Base-by-base conservation (phyloP, 2,113 vertebrate genomes). In the Aegithalos caudatus region DNA sequence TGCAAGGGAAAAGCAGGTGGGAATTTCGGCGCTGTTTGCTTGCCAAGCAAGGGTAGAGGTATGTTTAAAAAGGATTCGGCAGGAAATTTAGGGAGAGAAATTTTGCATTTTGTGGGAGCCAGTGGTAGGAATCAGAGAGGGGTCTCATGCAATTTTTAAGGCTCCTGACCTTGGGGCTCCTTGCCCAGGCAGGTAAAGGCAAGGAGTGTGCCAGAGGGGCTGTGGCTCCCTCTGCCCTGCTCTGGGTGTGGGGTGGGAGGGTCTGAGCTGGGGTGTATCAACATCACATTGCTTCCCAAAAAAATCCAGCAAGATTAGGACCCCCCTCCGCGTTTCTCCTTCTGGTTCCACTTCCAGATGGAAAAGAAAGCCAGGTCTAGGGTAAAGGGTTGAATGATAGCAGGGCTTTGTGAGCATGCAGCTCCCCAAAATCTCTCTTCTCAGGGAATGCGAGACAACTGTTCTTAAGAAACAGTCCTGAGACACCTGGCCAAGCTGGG, bases 401-500 rank as follows among this genome's bases (percentile, higher is more conserved):
- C 54, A 86, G 48, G 21, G 33, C 40, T 84, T n/a, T 11, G 4
- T 44, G 70, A 73, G 40, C 65, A 33, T 22, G n/a, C 50, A 61
- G 54, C 16, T 83, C 67, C 88, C 24, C 28, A 66, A 28, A 44
- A 91, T 7, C 14, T 38, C 25, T 50, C 20, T 70, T 80, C 58
- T 45, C 6, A 29, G 53, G 37, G 61, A 88, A 64, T 20, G n/a
- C 4, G 7, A 84, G 54, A 72, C 71, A 71, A 16, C 38, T 29
- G 3, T 42, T 73, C 40, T 50, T 53, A 70, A 60, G 82, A 65
- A 38, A n/a, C 1, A 1, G 40, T 76, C 40, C 38, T 72, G 69
- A 80, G 88, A 90, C 74, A 87, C 76, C 70, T 93, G 96, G 79
- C 19, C 58, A 70, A 64, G 58, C 87, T 56, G 45, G 61, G 45